Evolutionary conservation across 1,140 invertebrate species (phyloP), one percentile per base, ranked within the genome.

Genomic region (Acromyrmex heyeri): DNA sequence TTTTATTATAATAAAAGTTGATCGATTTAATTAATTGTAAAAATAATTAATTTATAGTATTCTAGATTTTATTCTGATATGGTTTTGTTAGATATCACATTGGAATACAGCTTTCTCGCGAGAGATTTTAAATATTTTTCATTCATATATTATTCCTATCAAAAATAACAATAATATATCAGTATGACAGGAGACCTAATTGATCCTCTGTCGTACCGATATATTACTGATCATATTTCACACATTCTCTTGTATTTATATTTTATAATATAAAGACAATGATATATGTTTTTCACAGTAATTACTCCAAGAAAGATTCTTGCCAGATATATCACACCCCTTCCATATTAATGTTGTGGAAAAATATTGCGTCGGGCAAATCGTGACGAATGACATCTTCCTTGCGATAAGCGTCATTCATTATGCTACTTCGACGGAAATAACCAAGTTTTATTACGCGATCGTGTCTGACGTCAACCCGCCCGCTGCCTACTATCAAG

Each of bases 361-460:
- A 83, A 83, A 83, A 83, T 62, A 83, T 83, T 75, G 57, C 38
- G 12, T 21, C 16, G 4, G 55, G 53, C 69, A 83, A 83, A 83
- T 83, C n/a, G n/a, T 59, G 65, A 82, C 55, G 79, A 82, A 61
- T 82, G 79, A 18, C 79, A 82, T 73, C 24, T 34, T 81, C 64
- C 44, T 73, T 48, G 30, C 79, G 67, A 73, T 62, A 83, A 44
- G 55, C 79, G 55, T 83, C 55, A 83, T 55, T 83, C 55, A 75
- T 83, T 75, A 83, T 83, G 44, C 55, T 27, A 73, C 38, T 57
- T 83, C 69, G 69, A 61, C 38, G 69, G 38, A 70, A 83, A 83
- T 61, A 83, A 83, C 55, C 21, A 83, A 83, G 79, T 83, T 83
- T 83, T 83, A 83, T 83, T 83, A 83, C 69, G 38, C 79, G 79